These are phyloP conservation scores for Drosophila kuntzei DNA, from an alignment of 2,888 invertebrate genomes.

Conservation along the genomic window DNA sequence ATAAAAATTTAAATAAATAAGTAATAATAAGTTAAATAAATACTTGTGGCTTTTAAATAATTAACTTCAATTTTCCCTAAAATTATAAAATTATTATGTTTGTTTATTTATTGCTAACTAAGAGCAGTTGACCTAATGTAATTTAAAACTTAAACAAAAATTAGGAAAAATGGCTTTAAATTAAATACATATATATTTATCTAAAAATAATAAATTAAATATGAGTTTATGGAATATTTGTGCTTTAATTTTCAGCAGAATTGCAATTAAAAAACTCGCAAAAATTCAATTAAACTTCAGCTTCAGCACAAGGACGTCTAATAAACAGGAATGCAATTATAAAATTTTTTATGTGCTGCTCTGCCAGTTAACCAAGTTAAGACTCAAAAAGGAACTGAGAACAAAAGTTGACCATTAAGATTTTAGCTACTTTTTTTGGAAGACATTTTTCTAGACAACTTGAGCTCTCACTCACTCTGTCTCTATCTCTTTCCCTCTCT, in stretches of 20 bases:
- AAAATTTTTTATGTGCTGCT: conserved; percentile 71
- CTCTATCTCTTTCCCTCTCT: background rate
- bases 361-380: conserved; percentile 30
- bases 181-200: background rate
- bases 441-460: conserved; percentile 45
- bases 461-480: background rate
- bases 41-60: no score
- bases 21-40: no score
- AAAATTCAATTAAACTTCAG: background rate
- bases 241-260: background rate
- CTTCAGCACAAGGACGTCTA: conserved; percentile 78
- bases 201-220: background rate
- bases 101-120: no score
- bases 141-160: no score
- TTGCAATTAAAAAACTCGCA: background rate
- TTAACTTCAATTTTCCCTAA: no score
- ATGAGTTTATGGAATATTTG: background rate
- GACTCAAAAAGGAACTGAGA: conserved; percentile 7
- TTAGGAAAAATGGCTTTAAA: background rate
- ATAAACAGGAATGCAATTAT: conserved; percentile 84
- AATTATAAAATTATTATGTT: no score
- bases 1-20: no score
- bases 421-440: conserved; percentile 36
- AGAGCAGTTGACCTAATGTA: no score
- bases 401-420: conserved; percentile 55